Percentiles rank a stretch among this genome's conserved stretches.
Evolutionary conservation across 2,888 invertebrate genomes (phyloP).

Genomic region (Dorcus parallelipipedus): DNA sequence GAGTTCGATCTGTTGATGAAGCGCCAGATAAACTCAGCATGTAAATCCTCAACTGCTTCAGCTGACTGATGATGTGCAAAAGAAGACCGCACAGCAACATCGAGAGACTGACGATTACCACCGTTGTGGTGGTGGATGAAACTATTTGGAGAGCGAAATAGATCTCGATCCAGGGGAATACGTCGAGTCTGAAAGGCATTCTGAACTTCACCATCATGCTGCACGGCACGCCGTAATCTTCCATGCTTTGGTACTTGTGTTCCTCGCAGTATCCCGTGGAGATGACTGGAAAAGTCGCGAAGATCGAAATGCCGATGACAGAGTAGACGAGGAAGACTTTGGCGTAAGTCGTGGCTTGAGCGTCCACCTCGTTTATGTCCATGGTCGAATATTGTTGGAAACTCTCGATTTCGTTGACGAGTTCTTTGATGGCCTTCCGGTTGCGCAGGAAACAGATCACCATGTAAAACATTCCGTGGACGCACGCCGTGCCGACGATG

Average conservation of each 20-base stretch:
- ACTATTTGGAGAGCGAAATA: constrained; percentile 32
- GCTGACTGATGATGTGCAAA: constrained; percentile 30
- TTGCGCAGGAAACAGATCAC: constrained; percentile 30
- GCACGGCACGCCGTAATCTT: constrained; percentile 29
- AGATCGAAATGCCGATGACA: constrained; percentile 28
- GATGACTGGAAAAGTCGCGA: constrained; percentile 30
- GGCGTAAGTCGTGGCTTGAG: constrained; percentile 27
- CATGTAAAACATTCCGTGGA: constrained; percentile 34
- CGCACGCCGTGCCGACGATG: constrained; percentile 28
- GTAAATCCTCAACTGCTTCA: constrained; percentile 24
- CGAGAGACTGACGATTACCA: constrained; percentile 31
- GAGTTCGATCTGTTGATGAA: neutral
- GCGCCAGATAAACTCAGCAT: neutral
- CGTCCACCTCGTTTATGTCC: constrained; percentile 23
- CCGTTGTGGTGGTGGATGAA: constrained; percentile 29
- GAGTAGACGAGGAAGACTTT: constrained; percentile 30
- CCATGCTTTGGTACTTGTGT: constrained; percentile 20
- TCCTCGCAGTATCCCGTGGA: constrained; percentile 24
- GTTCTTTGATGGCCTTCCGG: constrained; percentile 17
- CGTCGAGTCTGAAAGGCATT: constrained; percentile 30
- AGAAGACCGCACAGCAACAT: constrained; percentile 31
- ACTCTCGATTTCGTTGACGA: constrained; percentile 10
- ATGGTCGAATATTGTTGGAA: constrained; percentile 16
- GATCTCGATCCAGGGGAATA: constrained; percentile 27
- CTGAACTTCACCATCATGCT: constrained; percentile 25